Base-by-base conservation (phyloP, 1,140 invertebrate species). In the Monochamus saltuarius region DNA sequence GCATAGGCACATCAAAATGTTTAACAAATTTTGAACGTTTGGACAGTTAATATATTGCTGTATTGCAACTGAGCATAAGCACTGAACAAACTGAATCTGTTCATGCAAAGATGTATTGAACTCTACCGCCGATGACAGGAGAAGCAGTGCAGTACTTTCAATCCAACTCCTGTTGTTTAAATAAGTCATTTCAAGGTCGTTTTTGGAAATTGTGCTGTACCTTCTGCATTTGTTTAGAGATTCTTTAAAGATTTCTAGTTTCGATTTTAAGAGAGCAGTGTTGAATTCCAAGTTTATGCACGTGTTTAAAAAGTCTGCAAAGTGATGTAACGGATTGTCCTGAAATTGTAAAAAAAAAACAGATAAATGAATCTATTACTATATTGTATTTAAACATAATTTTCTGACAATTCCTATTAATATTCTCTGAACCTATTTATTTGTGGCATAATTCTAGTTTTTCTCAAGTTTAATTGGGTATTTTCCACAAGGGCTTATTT, bases 271-370 rank as follows among this genome's bases (percentile, higher is more conserved):
- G 6, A 66, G 43, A 49, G 53, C 34, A 34, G 49, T 61, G 54
- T 65, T 67, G 66, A 45, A 68, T 55, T 65, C 76, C 34, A 72
- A 68, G 36, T 70, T 63, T 6, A 75, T 64, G 60, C 74, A 77
- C 50, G 77, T 61, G 16, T 59, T 49, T 11, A 83, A 66, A 67
- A 82, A 81, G 45, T 80, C 77, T 22, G 83, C 79, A 35, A 87
- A 80, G 7, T 75, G 50, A 51, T 78, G 79, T 2, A 87, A 67
- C 0, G 84, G 81, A 73, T 81, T 86, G 22, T 85, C 81, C 84
- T 87, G 60, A 19, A 77, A 77, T 60, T 66, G 62, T 53, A 49
- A 63, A 61, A 54, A 62, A 55, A 46, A 52, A 57, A 59, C n/a
- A n/a, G n/a, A n/a, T n/a, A n/a, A n/a, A n/a, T n/a, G n/a, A n/a